Conservation (phyloP, 2,113 vertebrate genomes). For the Electrona antarctica region DNA sequence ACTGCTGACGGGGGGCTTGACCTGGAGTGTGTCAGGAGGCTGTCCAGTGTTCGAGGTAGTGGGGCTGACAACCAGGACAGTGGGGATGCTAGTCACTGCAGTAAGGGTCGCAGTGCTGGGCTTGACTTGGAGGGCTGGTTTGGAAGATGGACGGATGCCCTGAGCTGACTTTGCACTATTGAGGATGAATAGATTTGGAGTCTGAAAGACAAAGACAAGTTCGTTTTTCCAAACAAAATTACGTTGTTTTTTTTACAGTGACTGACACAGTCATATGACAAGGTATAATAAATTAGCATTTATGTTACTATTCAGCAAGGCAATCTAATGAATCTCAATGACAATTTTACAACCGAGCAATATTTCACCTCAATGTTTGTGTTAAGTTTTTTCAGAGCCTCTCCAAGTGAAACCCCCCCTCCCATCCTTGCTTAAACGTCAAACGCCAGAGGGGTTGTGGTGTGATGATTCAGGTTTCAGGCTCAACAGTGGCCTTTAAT, state of each 20-base stretch:
- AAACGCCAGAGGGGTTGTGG: conserved; percentile 25
- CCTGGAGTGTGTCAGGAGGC: conserved; percentile 29
- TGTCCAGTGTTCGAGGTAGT: conserved; percentile 16
- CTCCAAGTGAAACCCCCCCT: conserved; percentile 3
- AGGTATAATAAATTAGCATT: too few species aligned
- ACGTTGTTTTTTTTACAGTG: too few species aligned
- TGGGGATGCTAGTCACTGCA: conserved; percentile 8
- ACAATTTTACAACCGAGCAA: not conserved
- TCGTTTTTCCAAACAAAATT: too few species aligned
- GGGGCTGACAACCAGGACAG: conserved; percentile 39
- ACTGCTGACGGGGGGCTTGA: conserved; percentile 37
- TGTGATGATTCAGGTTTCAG: conserved; percentile 8
- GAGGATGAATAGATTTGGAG: conserved; percentile 3
- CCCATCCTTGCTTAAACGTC: conserved; percentile 31
- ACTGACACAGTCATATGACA: too few species aligned
- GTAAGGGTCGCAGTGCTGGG: not conserved
- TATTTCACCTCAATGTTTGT: not conserved
- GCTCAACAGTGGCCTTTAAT: not conserved
- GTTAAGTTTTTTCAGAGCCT: not conserved
- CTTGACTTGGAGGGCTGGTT: conserved; percentile 27
- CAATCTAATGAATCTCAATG: not conserved
- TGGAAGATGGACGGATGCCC: not conserved
- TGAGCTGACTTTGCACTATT: conserved; percentile 20
- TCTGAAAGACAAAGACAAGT: conserved; percentile 42
- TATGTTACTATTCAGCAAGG: not conserved